phyloP scores from a whole-genome alignment of 2,888 invertebrate genomes.

The Habroteleia sp. region DNA sequence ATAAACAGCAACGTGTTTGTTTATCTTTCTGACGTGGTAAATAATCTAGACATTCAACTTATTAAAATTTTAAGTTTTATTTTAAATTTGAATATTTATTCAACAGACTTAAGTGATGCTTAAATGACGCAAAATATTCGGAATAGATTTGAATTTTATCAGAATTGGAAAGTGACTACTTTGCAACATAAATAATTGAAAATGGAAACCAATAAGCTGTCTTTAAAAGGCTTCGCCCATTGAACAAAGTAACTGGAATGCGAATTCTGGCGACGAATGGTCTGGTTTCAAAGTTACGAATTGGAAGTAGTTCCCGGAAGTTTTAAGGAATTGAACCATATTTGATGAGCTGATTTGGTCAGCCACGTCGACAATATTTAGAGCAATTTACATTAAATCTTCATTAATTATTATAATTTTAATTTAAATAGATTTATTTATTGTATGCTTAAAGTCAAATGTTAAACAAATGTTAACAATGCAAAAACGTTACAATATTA shows the following conservation, averaged over 20 bases:
- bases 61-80: slow-evolving; percentile 19
- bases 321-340: slow-evolving; percentile 54
- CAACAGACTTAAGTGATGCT: background rate
- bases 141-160: slow-evolving; percentile 12
- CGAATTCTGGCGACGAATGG: slow-evolving; percentile 69
- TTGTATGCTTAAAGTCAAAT: too few species aligned
- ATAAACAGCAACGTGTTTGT: slow-evolving; percentile 30
- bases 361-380: slow-evolving; percentile 15
- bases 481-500: too few species aligned
- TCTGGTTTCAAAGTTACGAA: slow-evolving; percentile 65
- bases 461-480: too few species aligned
- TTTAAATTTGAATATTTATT: slow-evolving; percentile 18
- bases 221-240: slow-evolving; percentile 37
- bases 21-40: slow-evolving; percentile 21
- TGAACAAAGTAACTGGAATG: slow-evolving; percentile 29
- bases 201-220: slow-evolving; percentile 25
- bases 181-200: slow-evolving; percentile 30
- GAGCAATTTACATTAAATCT: too few species aligned
- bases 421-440: too few species aligned
- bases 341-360: slow-evolving; percentile 33
- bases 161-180: slow-evolving; percentile 11
- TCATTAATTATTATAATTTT: background rate
- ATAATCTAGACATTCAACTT: slow-evolving; percentile 2
- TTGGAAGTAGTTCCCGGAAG: slow-evolving; percentile 65
- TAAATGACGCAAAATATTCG: slow-evolving; percentile 4